These are phyloP conservation scores for Ophion ventricosus DNA, from an alignment of 2,888 invertebrate species.

Conservation along the genomic window DNA sequence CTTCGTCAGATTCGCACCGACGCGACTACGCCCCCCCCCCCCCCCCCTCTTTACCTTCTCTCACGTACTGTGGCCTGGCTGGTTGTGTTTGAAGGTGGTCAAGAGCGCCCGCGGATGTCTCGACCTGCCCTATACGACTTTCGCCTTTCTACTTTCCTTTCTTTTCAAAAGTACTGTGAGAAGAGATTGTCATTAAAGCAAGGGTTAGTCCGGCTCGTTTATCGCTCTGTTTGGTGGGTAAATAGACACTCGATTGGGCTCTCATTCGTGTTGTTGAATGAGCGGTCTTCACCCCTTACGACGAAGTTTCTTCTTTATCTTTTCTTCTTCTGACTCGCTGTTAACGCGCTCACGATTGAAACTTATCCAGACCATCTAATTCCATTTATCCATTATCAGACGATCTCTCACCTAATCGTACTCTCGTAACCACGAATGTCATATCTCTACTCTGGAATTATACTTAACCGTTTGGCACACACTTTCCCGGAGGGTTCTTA, in stretches of 20 bases:
- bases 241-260: constrained; percentile 79
- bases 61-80: constrained; percentile 3
- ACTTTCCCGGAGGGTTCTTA: constrained; percentile 61
- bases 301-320: constrained; percentile 21
- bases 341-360: constrained; percentile 50
- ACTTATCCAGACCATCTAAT: constrained; percentile 79
- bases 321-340: constrained; percentile 25
- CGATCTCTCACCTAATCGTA: constrained; percentile 71
- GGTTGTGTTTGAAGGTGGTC: constrained; percentile 73
- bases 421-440: constrained; percentile 53
- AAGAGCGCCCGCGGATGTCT: constrained; percentile 67
- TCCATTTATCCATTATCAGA: constrained; percentile 74
- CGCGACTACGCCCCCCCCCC: constrained; percentile 45
- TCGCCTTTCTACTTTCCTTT: constrained; percentile 52
- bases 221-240: constrained; percentile 75
- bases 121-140: constrained; percentile 54
- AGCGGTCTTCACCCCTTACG: constrained; percentile 36
- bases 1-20: constrained; percentile 37
- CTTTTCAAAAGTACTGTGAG: constrained; percentile 41
- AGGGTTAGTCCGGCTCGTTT: constrained; percentile 38
- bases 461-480: constrained; percentile 30
- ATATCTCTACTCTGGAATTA: constrained; percentile 46
- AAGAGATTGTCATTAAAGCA: constrained; percentile 58
- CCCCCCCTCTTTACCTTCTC: constrained; percentile 7
- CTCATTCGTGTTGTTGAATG: constrained; percentile 52